These are phyloP conservation scores for Diadegma fenestrale DNA, from an alignment of 2,888 invertebrate genomes.

Conservation along the genomic window DNA sequence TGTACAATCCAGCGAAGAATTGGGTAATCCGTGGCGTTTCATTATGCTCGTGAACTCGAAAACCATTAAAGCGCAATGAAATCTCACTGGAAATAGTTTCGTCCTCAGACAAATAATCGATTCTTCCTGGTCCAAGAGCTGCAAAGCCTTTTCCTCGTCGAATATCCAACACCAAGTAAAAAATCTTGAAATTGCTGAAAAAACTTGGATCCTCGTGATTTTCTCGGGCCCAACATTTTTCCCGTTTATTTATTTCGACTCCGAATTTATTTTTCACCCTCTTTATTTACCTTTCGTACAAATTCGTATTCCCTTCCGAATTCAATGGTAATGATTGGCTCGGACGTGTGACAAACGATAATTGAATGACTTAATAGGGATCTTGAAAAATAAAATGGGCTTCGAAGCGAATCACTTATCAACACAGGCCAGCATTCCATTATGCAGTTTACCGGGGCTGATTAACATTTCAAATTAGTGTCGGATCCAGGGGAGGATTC, in stretches of 20 bases:
- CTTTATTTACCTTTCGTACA: neutral
- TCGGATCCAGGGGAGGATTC: conserved; percentile 25
- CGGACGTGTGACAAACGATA: conserved; percentile 37
- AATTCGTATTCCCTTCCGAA: neutral
- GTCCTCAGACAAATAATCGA: neutral
- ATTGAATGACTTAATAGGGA: conserved; percentile 54
- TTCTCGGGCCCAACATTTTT: neutral
- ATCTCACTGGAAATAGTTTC: neutral
- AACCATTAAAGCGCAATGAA: neutral
- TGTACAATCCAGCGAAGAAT: neutral
- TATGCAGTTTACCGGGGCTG: conserved; percentile 64
- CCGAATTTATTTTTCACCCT: neutral
- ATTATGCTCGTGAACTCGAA: neutral
- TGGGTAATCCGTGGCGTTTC: neutral
- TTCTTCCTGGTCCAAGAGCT: neutral
- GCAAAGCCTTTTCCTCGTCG: neutral
- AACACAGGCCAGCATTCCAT: conserved; percentile 59
- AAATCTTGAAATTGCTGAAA: neutral
- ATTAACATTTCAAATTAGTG: conserved; percentile 66
- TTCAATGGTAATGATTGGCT: conserved; percentile 17
- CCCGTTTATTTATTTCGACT: neutral
- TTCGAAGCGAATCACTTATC: conserved; percentile 61
- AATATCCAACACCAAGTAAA: neutral
- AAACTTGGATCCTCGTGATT: neutral
- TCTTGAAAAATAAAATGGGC: conserved; percentile 51